Conservation (phyloP, 2,888 invertebrate species). For the Fabriciana adippe region DNA sequence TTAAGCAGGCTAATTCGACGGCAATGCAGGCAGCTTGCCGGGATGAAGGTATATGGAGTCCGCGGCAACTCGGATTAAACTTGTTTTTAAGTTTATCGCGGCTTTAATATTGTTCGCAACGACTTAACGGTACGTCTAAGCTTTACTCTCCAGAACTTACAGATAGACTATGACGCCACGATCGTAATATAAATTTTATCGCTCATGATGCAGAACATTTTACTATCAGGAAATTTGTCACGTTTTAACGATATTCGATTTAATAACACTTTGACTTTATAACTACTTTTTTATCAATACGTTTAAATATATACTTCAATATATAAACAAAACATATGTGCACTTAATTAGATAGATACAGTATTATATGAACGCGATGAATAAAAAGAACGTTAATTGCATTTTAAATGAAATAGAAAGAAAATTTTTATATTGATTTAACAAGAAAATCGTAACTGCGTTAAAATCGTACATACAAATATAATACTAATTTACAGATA, state of each 20-base stretch:
- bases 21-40: constrained; percentile 67
- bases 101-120: constrained; percentile 77
- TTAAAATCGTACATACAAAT: too few relatives aligned
- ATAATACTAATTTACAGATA: too few relatives aligned
- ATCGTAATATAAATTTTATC: constrained; percentile 40
- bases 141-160: constrained; percentile 54
- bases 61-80: constrained; percentile 75
- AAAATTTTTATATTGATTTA: too few relatives aligned
- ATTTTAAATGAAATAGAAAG: too few relatives aligned
- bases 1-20: constrained; percentile 64
- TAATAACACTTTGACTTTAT: constrained; percentile 6
- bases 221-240: constrained; percentile 19
- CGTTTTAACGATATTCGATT: constrained; percentile 20
- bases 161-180: constrained; percentile 43
- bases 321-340: too few relatives aligned
- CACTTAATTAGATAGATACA: too few relatives aligned
- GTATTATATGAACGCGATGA: too few relatives aligned
- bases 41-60: constrained; percentile 58
- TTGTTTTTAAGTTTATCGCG: constrained; percentile 79
- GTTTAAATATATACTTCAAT: too few relatives aligned
- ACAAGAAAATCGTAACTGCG: too few relatives aligned
- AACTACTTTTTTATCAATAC: constrained; percentile 3
- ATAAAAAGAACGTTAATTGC: too few relatives aligned
- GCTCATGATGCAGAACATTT: constrained; percentile 26
- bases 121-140: constrained; percentile 72